These are phyloP conservation scores for Cebidichthys violaceus DNA, from an alignment of 2,113 vertebrate species.

Conservation along the genomic window DNA sequence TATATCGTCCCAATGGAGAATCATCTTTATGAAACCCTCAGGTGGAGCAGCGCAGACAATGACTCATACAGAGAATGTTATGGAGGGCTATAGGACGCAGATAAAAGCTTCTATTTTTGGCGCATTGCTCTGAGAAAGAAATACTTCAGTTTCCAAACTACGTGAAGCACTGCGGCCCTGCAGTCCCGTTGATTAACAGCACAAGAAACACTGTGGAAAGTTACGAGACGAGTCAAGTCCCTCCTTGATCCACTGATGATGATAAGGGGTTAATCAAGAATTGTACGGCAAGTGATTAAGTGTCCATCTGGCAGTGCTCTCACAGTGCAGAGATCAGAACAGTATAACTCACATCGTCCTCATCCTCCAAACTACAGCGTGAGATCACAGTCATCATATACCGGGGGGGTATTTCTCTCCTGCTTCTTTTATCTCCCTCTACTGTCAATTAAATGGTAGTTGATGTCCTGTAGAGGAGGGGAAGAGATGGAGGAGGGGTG, in stretches of 20 bases:
- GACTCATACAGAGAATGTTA: conserved; percentile 56
- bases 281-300: conserved; percentile 55
- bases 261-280: conserved; percentile 50
- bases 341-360: conserved; percentile 27
- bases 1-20: conserved; percentile 57
- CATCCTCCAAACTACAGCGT: conserved; percentile 14
- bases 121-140: conserved; percentile 37
- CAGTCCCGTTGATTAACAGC: not conserved
- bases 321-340: conserved; percentile 35
- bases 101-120: conserved; percentile 64
- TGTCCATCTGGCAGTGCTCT: conserved; percentile 55
- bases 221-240: not conserved
- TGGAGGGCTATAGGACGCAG: conserved; percentile 45
- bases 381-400: conserved; percentile 15
- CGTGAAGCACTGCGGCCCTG: not conserved
- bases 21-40: conserved; percentile 69
- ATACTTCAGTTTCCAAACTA: conserved; percentile 28
- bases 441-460: conserved; percentile 53
- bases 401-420: not conserved
- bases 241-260: conserved; percentile 4
- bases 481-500: not conserved
- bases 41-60: conserved; percentile 55
- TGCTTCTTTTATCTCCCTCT: conserved; percentile 32
- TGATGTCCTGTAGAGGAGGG: conserved; percentile 24
- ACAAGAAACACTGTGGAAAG: not conserved